phyloP scores from a whole-genome alignment of 2,888 invertebrate genomes.

The Agrochola litura region DNA sequence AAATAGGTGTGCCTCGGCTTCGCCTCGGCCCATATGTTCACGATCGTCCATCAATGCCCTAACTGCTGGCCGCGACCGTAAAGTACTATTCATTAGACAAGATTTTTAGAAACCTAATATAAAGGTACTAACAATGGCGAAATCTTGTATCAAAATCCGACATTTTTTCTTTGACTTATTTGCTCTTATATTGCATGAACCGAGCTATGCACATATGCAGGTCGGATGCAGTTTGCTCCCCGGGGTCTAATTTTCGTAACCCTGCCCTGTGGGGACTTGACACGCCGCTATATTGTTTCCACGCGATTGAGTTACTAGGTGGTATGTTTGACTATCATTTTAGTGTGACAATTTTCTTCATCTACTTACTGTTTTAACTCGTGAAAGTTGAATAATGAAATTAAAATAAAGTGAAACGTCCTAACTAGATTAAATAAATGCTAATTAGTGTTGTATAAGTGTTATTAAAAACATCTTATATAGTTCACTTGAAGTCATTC shows the following conservation, averaged over 20 bases:
- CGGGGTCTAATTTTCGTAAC: slow-evolving; percentile 89
- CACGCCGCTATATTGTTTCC: slow-evolving; percentile 65
- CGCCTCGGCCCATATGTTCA: no score
- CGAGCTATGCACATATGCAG: slow-evolving; percentile 85
- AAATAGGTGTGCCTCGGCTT: no score
- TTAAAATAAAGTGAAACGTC: not conserved
- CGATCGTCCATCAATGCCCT: no score
- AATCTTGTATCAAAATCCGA: not conserved
- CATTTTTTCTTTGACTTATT: slow-evolving; percentile 1
- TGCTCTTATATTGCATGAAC: slow-evolving; percentile 54
- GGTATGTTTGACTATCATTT: slow-evolving; percentile 65
- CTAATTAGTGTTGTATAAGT: not conserved
- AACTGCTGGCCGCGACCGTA: no score
- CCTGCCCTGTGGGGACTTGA: slow-evolving; percentile 81
- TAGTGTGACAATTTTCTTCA: slow-evolving; percentile 64
- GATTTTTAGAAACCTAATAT: not conserved
- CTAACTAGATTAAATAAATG: not conserved
- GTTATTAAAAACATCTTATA: not conserved
- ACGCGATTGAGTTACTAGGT: slow-evolving; percentile 49
- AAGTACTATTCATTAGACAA: not conserved
- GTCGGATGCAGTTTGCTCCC: slow-evolving; percentile 86
- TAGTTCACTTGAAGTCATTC: slow-evolving; percentile 4
- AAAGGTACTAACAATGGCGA: not conserved
- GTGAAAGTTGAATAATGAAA: not conserved
- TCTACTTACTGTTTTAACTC: rapidly evolving